phyloP scores from a whole-genome alignment of 2,888 invertebrate genomes.

The Aleiodes testaceus region DNA sequence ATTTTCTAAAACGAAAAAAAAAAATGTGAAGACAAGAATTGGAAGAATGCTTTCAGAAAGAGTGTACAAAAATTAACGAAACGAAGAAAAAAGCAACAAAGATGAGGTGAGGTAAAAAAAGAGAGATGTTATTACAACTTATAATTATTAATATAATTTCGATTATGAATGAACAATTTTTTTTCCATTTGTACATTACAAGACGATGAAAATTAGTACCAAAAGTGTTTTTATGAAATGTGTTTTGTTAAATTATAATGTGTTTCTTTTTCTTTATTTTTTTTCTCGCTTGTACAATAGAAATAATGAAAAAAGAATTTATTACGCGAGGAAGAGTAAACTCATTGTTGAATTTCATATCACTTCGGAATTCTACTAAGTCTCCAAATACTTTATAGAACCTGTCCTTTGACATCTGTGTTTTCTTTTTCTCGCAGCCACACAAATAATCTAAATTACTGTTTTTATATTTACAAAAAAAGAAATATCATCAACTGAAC shows the following conservation, averaged over 20 bases:
- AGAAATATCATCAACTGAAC: background rate
- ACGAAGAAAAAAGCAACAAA: background rate
- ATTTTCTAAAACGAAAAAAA: conserved; percentile 70
- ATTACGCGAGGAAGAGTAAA: conserved; percentile 32
- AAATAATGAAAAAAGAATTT: conserved; percentile 47
- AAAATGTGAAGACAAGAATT: conserved; percentile 46
- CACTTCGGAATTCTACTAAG: conserved; percentile 53
- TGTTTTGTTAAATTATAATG: conserved; percentile 60
- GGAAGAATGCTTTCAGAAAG: conserved; percentile 36
- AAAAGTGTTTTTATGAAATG: conserved; percentile 41
- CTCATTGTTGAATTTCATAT: conserved; percentile 56
- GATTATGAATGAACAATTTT: conserved; percentile 46
- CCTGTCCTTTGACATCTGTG: conserved; percentile 48
- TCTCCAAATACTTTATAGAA: conserved; percentile 46
- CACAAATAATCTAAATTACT: conserved; percentile 41
- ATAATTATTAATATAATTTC: conserved; percentile 64
- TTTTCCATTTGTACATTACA: conserved; percentile 39
- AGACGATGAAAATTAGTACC: conserved; percentile 13
- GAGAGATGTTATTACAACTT: conserved; percentile 69
- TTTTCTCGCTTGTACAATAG: conserved; percentile 58
- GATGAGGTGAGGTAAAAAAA: conserved; percentile 64
- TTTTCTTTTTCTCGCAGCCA: conserved; percentile 28
- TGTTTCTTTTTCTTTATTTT: conserved; percentile 54
- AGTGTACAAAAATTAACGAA: conserved; percentile 35
- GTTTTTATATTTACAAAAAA: conserved; percentile 36